These are phyloP conservation scores for Dolichotis patagonum DNA, from an alignment of 2,113 vertebrate genomes.

Conservation along the genomic window DNA sequence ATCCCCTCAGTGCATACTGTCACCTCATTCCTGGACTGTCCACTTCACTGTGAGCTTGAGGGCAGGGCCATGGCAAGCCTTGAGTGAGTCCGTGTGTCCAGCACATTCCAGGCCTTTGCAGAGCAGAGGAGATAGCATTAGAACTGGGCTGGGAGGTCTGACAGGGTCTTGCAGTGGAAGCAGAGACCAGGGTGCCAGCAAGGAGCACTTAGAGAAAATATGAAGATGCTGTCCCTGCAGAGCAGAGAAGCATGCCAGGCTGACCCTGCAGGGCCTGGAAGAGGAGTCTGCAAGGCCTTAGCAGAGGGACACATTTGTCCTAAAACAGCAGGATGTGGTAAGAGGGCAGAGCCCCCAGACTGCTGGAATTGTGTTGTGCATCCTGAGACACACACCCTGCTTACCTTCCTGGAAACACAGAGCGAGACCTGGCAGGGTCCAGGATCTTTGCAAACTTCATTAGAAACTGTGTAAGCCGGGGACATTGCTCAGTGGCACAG, in stretches of 20 bases:
- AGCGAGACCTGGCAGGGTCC: background rate
- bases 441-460: background rate
- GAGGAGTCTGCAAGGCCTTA: background rate
- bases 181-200: background rate
- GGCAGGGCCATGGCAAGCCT: background rate
- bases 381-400: background rate
- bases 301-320: background rate
- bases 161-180: background rate
- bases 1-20: background rate
- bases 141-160: background rate
- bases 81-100: background rate
- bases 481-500: too few species aligned
- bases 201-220: background rate
- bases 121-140: too few species aligned
- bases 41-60: background rate
- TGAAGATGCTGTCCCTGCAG: background rate
- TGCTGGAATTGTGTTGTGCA: background rate
- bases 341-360: background rate
- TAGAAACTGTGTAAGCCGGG: background rate
- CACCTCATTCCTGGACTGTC: too few species aligned
- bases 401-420: background rate
- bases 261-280: background rate
- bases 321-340: background rate
- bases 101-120: background rate
- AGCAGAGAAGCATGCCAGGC: background rate